Base-by-base conservation (phyloP, 2,113 vertebrate genomes). In the Machaerirhynchus nigripectus region DNA sequence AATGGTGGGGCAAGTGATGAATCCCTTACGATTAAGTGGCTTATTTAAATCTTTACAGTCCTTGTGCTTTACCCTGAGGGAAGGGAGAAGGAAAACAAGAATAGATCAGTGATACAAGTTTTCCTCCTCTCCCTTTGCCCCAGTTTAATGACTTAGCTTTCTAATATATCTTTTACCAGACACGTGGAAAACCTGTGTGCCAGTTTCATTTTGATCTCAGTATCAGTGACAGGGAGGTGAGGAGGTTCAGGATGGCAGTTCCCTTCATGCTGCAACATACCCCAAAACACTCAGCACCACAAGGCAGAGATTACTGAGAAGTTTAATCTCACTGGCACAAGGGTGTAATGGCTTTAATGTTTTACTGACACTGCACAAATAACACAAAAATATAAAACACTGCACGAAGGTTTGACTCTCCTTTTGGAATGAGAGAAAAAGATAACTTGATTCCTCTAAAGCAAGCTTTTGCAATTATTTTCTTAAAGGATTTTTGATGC, bases 21-120 rank as follows among this genome's bases (percentile, higher is more conserved):
- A 93, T 89, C 88, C 59, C 5, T 87, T 91, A 26, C 76, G 82
- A 81, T 96, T 97, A 23, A 88, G 73, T 46, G 79, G 21, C 57
- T 96, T 97, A 76, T 83, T 95, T 80, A 84, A 95, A 47, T 96
- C 85, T 95, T 93, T 94, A 56, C 37, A 97, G 76, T 89, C 93
- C 81, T 97, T 94, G 81, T 97, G 86, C 20, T 91, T 94, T 76
- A 91, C 75, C 57, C 96, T 98, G 37, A 33, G n/a, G 53, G 42
- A 31, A 28, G 30, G 77, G 49, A 77, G 75, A 76, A 90, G 28
- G 24, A 74, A 91, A 55, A 22, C 39, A 70, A 9, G 28, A 69
- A 27, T 4, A 37, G 60, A 85, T 63, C 13, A 19, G 14, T 64
- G 5, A 13, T 50, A 20, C 8, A n/a, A 13, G 22, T 57, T 56